phyloP scores from a whole-genome alignment of 2,888 invertebrate genomes.

The Tachystola acroxantha region DNA sequence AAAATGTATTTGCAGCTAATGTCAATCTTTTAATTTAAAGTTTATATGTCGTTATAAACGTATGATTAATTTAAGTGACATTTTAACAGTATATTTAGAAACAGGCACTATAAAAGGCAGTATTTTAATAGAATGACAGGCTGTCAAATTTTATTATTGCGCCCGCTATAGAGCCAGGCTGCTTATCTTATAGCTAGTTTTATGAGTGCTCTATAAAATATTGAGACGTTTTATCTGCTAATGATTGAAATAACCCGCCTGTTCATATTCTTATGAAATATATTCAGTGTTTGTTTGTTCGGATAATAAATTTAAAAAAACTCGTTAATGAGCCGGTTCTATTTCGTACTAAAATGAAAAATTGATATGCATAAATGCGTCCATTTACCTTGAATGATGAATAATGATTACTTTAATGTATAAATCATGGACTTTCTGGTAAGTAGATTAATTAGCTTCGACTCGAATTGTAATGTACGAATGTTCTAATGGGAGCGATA shows the following conservation, averaged over 20 bases:
- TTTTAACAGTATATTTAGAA: conserved; percentile 26
- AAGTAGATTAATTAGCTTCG: conserved; percentile 55
- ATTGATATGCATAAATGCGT: conserved; percentile 58
- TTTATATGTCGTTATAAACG: too few relatives aligned
- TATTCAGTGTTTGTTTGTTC: conserved; percentile 50
- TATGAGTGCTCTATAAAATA: conserved; percentile 68
- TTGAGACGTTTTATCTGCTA: conserved; percentile 60
- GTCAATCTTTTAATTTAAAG: too few relatives aligned
- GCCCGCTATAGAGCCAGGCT: conserved; percentile 32
- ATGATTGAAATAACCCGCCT: conserved; percentile 55
- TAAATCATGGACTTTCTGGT: conserved; percentile 61
- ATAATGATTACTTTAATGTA: conserved; percentile 58
- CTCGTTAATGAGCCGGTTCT: conserved; percentile 57
- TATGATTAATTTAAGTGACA: conserved; percentile 11
- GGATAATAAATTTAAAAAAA: conserved; percentile 53
- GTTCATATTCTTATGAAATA: conserved; percentile 68
- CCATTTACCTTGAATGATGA: conserved; percentile 69
- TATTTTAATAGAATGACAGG: conserved; percentile 49
- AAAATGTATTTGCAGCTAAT: too few relatives aligned
- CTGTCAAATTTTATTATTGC: conserved; percentile 64
- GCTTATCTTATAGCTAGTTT: conserved; percentile 50
- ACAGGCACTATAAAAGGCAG: conserved; percentile 34
- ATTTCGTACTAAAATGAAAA: conserved; percentile 58
- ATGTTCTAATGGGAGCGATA: conserved; percentile 44
- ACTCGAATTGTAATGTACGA: conserved; percentile 39